A percentile compares a stretch with the other conserved stretches of the same genome.
Conservation (phyloP, 2,113 vertebrate genomes). For the Odobenus rosmarus region DNA sequence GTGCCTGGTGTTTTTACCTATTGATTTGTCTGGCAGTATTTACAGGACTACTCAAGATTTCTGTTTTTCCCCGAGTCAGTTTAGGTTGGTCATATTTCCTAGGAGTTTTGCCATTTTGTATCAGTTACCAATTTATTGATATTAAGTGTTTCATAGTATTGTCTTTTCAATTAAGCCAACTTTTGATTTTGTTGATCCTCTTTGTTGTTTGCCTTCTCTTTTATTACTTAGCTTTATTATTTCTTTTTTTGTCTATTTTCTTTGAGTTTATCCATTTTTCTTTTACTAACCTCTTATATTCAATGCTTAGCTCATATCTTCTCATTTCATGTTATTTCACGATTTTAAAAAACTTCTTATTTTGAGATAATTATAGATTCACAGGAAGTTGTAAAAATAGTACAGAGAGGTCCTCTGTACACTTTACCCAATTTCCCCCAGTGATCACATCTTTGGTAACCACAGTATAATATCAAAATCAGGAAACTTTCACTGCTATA, state of each 20-base stretch:
- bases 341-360: not conserved
- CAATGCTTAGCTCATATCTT: not conserved
- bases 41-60: not conserved
- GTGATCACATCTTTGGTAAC: not conserved
- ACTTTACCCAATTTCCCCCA: not conserved
- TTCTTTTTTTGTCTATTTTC: not conserved
- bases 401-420: not conserved
- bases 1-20: not conserved
- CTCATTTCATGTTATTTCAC: not conserved
- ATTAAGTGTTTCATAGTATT: not conserved
- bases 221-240: not conserved
- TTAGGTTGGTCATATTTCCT: conserved; percentile 12
- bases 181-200: not conserved
- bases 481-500: not conserved
- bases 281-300: not conserved
- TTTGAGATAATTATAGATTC: not conserved
- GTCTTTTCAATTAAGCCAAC: not conserved
- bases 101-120: not conserved
- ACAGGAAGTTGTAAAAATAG: not conserved
- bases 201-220: not conserved
- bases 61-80: not conserved
- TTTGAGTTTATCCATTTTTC: not conserved
- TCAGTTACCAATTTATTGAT: not conserved
- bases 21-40: not conserved
- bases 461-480: not conserved